phyloP scores from a whole-genome alignment of 2,888 invertebrate species.

The Terebella lapidaria region DNA sequence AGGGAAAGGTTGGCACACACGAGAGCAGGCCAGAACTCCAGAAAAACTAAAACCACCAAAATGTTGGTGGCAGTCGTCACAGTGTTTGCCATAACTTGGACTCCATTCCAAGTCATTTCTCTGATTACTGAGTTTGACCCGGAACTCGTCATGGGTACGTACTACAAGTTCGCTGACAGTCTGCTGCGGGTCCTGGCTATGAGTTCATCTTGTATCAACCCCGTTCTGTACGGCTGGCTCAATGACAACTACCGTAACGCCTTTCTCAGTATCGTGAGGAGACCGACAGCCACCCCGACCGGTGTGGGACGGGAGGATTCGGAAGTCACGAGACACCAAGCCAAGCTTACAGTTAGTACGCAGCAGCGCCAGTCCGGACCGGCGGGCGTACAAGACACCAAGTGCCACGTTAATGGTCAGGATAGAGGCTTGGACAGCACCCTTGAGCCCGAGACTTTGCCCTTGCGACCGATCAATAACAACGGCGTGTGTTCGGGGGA shows the following conservation, averaged over 20 bases:
- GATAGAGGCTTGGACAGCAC: not conserved
- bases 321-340: constrained; percentile 2
- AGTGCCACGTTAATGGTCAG: not conserved
- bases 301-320: constrained; percentile 15
- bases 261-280: constrained; percentile 20
- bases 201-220: constrained; percentile 51
- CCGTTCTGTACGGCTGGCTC: constrained; percentile 50
- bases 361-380: too few species aligned
- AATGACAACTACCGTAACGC: constrained; percentile 43
- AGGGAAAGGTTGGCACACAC: constrained; percentile 31
- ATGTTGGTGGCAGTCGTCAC: constrained; percentile 47
- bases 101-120: constrained; percentile 45
- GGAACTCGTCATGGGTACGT: constrained; percentile 23
- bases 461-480: too few species aligned
- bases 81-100: constrained; percentile 46
- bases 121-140: constrained; percentile 37
- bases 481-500: too few species aligned
- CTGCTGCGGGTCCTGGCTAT: constrained; percentile 46
- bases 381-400: too few species aligned
- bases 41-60: constrained; percentile 35
- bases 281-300: constrained; percentile 1
- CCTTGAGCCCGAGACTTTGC: too few species aligned
- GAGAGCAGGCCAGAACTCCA: constrained; percentile 22
- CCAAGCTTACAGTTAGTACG: too few species aligned
- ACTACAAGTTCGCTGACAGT: constrained; percentile 39